Conservation (phyloP, 2,888 invertebrate species). For the Drosophila melanocephala region DNA sequence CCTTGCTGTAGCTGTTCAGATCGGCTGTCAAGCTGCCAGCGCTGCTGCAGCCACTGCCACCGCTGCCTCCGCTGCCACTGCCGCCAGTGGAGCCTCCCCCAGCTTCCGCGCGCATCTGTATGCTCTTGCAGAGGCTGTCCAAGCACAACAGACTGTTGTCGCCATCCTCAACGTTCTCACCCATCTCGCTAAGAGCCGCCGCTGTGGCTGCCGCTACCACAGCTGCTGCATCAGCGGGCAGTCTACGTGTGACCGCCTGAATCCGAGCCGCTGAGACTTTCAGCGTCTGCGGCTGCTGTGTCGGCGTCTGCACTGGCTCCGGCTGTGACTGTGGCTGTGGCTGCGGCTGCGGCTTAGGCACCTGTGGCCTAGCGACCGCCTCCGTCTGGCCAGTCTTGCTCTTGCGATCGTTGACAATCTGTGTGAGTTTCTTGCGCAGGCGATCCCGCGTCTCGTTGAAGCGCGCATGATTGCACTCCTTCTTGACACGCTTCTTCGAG, state of each 20-base stretch:
- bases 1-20: constrained; percentile 63
- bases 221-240: constrained; percentile 51
- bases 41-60: constrained; percentile 39
- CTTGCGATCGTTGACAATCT: constrained; percentile 83
- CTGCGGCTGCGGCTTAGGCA: constrained; percentile 18
- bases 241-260: constrained; percentile 51
- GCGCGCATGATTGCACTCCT: constrained; percentile 85
- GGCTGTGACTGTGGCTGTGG: constrained; percentile 16
- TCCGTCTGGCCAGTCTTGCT: constrained; percentile 68
- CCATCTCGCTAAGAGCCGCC: constrained; percentile 58
- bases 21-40: constrained; percentile 49
- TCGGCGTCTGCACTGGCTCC: constrained; percentile 24
- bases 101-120: constrained; percentile 69
- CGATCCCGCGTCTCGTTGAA: constrained; percentile 85
- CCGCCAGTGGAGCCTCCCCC: constrained; percentile 20
- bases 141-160: constrained; percentile 82
- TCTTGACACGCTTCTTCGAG: constrained; percentile 84
- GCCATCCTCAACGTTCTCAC: constrained; percentile 61
- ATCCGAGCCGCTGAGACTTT: constrained; percentile 68
- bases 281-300: constrained; percentile 58
- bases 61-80: constrained; percentile 38
- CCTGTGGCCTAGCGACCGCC: constrained; percentile 4
- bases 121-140: constrained; percentile 82
- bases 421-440: constrained; percentile 84
- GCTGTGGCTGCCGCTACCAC: constrained; percentile 58